Base-by-base conservation (phyloP, 23 tunicate species). In the Phallusia fumigata region DNA sequence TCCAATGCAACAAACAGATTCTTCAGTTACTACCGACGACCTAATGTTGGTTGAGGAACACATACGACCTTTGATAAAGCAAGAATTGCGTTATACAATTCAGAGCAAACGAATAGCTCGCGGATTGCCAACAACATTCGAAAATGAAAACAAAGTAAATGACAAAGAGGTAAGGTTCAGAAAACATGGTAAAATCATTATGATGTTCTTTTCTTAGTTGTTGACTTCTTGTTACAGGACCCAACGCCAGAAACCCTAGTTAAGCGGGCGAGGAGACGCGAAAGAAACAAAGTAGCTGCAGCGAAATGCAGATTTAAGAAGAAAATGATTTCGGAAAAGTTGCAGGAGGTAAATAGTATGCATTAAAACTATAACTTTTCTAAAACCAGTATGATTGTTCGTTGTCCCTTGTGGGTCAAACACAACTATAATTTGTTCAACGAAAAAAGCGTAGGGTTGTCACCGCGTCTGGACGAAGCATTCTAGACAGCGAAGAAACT, bases 281-380 rank as follows among this genome's bases (percentile, higher is more conserved):
- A 92, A 69, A 87, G 97, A 72, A 92, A 92, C 77, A 92, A 92
- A 87, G 89, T 92, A 26, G 97, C 97, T 18, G 97, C 97, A 26
- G 97, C 97, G 0, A 92, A 92, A 84, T 92, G 97, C 86, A 78
- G 97, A 34, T 87, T 92, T 65, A 92, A 92, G 80, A 92, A 92
- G 80, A 92, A 92, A 53, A 75, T 92, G 31, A 33, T 92, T 35
- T 87, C 92, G 22, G 97, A 92, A 84, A 82, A 86, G 53, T 76
- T 92, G 24, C 80, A 84, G 64, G 90, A 92, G 86, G 97, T 92
- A 80, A 49, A 16, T 40, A 3, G 47, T 40, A 40, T 40, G 47
- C 5, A 40, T n/a, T n/a, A n/a, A 40, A 40, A 40, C 10, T 40
- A 40, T 40, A 10, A 40, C 5, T 40, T 40, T 40, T 5, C 47